Evolutionary conservation across 2,888 invertebrate species (phyloP), one percentile per base, ranked within the genome.

Genomic region (Chirona hameri): DNA sequence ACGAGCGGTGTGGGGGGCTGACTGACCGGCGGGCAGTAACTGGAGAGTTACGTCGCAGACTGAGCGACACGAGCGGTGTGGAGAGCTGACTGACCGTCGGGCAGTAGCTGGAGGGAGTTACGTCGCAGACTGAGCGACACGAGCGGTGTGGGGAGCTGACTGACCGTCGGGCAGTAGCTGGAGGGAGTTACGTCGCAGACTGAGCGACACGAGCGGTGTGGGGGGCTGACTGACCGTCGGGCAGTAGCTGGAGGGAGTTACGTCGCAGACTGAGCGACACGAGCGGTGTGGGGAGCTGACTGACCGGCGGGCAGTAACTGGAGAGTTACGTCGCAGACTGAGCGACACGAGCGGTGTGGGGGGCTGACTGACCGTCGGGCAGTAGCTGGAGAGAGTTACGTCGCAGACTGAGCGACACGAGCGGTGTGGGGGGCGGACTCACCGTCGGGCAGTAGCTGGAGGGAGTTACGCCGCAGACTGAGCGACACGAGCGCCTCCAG

Each of bases 391-490:
- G 90, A 87, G 94, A 92, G 89, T 98, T 98, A 88, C 93, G 93
- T 86, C 96, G 92, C 85, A 97, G 90, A 87, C 95, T 94, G 84
- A 98, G 91, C 83, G 93, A 93, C 87, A 94, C 91, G 84, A 98
- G 89, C 24, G 92, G 7, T 39, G 4, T 39, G 39, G 39, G 7
- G 39, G n/a, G n/a, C n/a, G n/a, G n/a, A 89, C 91, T 90, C 87
- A 94, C 95, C 94, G 87, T 94, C 90, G 83, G 97, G 97, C 88
- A 97, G 90, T 88, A 96, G 93, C 87, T 95, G 92, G 85, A 98
- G 90, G 87, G 94, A 92, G 89, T 98, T 98, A 88, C 93, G 93
- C 86, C 96, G 92, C 85, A 97, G 90, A 87, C 95, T 94, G 84
- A 98, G 91, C 83, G 93, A 93, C 87, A 94, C 91, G 84, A 98